These are phyloP conservation scores for Tympanuchus pallidicinctus DNA, from an alignment of 2,113 vertebrate genomes.

Conservation along the genomic window DNA sequence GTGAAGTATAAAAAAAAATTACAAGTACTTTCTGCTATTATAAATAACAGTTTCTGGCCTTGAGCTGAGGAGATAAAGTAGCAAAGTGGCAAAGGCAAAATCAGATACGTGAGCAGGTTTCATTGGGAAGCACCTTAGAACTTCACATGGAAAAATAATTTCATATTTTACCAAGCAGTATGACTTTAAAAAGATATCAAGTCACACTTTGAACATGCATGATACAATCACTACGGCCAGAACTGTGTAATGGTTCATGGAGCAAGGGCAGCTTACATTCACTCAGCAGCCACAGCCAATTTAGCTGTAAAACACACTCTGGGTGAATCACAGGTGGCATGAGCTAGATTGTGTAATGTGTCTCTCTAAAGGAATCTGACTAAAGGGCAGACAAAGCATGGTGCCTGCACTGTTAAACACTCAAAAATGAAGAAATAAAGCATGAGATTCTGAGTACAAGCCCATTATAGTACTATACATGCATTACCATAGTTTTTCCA, in stretches of 20 bases:
- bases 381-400: conserved; percentile 11
- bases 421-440: conserved; percentile 57
- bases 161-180: conserved; percentile 7
- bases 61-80: background rate
- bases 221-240: background rate
- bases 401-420: conserved; percentile 48
- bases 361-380: background rate
- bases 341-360: background rate
- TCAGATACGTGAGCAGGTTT: background rate
- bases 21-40: background rate
- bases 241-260: background rate
- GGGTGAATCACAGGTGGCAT: background rate
- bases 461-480: background rate
- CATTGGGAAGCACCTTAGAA: background rate
- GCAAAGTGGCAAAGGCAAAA: background rate
- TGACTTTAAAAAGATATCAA: background rate
- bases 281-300: conserved; percentile 17
- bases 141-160: background rate
- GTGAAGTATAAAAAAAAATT: background rate
- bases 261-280: background rate
- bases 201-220: conserved; percentile 39
- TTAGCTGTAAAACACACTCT: background rate
- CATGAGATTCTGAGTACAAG: background rate
- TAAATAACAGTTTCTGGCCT: background rate
- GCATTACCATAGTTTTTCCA: background rate